A percentile compares a stretch with the other conserved stretches of the same genome.
phyloP scores from a whole-genome alignment of 2,888 invertebrate genomes.

The Ashinkailepas kermadecensis region DNA sequence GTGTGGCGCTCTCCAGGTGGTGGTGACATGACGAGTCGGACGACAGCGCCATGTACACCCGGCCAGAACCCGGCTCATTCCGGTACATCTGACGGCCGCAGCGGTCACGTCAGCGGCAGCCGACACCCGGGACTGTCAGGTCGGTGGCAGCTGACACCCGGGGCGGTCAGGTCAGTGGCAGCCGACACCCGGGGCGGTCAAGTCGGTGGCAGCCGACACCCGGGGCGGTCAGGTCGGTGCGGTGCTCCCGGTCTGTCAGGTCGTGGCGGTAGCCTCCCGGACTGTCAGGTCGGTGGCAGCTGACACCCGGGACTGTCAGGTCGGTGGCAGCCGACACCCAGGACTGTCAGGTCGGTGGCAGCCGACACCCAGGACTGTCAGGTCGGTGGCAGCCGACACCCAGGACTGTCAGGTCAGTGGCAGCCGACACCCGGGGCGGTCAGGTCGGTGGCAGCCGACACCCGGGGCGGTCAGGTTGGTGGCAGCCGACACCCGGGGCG shows the following conservation, averaged over 20 bases:
- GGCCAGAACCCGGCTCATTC: constrained; percentile 47
- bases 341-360: no score
- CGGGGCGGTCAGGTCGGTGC: neutral
- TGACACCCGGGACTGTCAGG: no score
- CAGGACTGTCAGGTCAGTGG: no score
- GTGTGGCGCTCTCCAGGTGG: constrained; percentile 49
- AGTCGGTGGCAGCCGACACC: neutral
- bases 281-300: neutral
- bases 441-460: no score
- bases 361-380: no score
- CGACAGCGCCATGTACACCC: constrained; percentile 53
- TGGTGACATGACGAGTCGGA: constrained; percentile 56
- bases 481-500: no score
- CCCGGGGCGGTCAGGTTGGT: no score
- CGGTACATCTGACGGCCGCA: constrained; percentile 45
- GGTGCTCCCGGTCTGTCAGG: no score
- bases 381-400: no score
- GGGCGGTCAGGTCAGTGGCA: neutral
- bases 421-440: no score
- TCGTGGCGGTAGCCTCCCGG: neutral
- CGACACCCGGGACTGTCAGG: neutral
- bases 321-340: no score
- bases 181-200: neutral
- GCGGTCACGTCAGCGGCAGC: neutral
- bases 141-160: neutral